Evolutionary conservation across 2,888 invertebrate genomes (phyloP).

Genomic region (Augochlorella aurata): DNA sequence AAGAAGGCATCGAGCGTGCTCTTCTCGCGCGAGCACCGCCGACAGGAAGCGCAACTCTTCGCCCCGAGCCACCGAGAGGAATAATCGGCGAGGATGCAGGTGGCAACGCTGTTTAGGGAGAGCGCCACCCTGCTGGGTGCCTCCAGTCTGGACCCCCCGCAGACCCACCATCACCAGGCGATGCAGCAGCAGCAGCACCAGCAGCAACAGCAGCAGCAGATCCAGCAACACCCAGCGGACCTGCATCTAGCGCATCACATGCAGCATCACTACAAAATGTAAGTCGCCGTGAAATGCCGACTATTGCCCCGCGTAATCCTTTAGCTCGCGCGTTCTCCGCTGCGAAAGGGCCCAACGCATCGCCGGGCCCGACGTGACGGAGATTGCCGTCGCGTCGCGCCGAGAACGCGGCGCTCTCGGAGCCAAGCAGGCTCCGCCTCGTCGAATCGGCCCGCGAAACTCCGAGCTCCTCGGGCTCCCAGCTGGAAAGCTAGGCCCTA

Average conservation of each 20-base stretch:
- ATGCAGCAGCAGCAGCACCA: slow-evolving; percentile 73
- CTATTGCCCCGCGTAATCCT: background rate
- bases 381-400: background rate
- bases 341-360: background rate
- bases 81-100: slow-evolving; percentile 84
- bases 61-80: slow-evolving; percentile 9
- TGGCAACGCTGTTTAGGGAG: slow-evolving; percentile 87
- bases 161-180: slow-evolving; percentile 77
- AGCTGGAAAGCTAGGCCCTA: background rate
- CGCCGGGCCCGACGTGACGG: background rate
- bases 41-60: slow-evolving; percentile 21
- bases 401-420: background rate
- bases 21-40: slow-evolving; percentile 13
- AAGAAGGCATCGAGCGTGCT: background rate
- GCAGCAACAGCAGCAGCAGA: slow-evolving; percentile 75
- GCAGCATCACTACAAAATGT: slow-evolving; percentile 81
- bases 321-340: background rate
- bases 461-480: background rate
- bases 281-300: slow-evolving; percentile 63
- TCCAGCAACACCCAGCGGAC: slow-evolving; percentile 77
- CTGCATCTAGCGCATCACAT: slow-evolving; percentile 80
- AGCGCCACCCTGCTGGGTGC: slow-evolving; percentile 87
- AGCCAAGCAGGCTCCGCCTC: background rate
- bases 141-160: slow-evolving; percentile 84
- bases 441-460: background rate